Evolutionary conservation across 2,113 vertebrate genomes (phyloP).

Genomic region (Gobio gobio): DNA sequence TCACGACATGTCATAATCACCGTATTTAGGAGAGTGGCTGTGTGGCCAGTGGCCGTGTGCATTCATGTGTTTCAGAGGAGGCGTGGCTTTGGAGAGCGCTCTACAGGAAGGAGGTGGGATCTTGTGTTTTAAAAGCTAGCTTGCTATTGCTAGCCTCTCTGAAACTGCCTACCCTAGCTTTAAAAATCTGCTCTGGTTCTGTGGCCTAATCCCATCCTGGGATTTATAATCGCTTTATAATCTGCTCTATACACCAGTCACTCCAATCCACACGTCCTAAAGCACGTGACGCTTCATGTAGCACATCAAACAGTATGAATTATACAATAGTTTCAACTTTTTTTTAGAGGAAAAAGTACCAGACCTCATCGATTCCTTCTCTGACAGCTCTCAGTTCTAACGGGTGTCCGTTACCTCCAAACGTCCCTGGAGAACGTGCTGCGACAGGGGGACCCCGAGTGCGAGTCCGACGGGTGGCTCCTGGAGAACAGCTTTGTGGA

Average conservation of each 20-base stretch:
- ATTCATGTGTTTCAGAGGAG: too few relatives aligned
- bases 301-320: too few relatives aligned
- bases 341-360: background rate
- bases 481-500: constrained; percentile 85
- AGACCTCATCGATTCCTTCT: constrained; percentile 51
- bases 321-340: background rate
- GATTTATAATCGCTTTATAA: constrained; percentile 3
- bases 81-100: too few relatives aligned
- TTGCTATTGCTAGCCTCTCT: too few relatives aligned
- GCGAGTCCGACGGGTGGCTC: constrained; percentile 85
- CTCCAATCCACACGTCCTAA: background rate
- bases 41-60: too few relatives aligned
- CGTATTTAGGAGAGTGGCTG: too few relatives aligned
- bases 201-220: background rate
- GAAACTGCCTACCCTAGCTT: too few relatives aligned
- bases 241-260: background rate
- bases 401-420: constrained; percentile 88
- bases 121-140: too few relatives aligned
- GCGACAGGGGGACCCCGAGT: constrained; percentile 77
- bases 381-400: constrained; percentile 83
- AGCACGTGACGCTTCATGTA: too few relatives aligned
- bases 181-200: background rate
- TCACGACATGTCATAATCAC: too few relatives aligned
- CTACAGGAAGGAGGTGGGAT: too few relatives aligned
- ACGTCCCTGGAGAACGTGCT: constrained; percentile 87